These are phyloP conservation scores for Drosophila persimilis DNA, from an alignment of 1,140 invertebrate genomes.

Conservation along the genomic window DNA sequence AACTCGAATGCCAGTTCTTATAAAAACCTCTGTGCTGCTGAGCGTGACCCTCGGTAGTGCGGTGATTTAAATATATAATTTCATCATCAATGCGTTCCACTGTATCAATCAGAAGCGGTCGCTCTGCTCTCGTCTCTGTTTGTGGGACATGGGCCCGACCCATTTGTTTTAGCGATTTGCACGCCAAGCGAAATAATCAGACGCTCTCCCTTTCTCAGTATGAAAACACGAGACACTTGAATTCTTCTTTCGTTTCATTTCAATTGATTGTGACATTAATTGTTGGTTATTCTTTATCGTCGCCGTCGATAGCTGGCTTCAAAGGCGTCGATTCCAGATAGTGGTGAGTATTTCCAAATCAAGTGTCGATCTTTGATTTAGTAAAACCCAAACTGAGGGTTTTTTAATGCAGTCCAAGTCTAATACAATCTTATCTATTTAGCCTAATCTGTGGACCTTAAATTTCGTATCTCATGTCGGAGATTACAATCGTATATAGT, in stretches of 20 bases:
- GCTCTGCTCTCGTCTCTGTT: too few relatives aligned
- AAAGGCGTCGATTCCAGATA: too few relatives aligned
- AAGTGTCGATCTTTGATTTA: constrained; percentile 13
- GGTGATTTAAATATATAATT: too few relatives aligned
- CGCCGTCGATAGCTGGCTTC: too few relatives aligned
- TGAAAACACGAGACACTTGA: constrained; percentile 9
- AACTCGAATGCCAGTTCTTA: too few relatives aligned
- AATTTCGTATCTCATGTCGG: constrained; percentile 1
- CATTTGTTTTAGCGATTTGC: constrained; percentile 1
- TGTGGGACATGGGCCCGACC: too few relatives aligned
- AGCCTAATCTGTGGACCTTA: constrained; percentile 26
- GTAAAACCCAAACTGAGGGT: background rate
- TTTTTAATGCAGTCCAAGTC: background rate
- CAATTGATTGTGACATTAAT: constrained; percentile 32
- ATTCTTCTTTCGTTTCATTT: constrained; percentile 1
- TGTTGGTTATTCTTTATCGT: constrained; percentile 5
- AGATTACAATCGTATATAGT: background rate
- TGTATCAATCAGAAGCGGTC: too few relatives aligned
- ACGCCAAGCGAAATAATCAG: constrained; percentile 1
- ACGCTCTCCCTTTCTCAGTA: background rate
- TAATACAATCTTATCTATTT: constrained; percentile 26
- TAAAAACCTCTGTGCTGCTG: too few relatives aligned
- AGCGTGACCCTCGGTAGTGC: too few relatives aligned
- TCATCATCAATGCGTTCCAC: too few relatives aligned
- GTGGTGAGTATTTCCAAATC: too few relatives aligned